Base-by-base conservation (phyloP, 1,140 invertebrate species). In the Melitaea cinxia region DNA sequence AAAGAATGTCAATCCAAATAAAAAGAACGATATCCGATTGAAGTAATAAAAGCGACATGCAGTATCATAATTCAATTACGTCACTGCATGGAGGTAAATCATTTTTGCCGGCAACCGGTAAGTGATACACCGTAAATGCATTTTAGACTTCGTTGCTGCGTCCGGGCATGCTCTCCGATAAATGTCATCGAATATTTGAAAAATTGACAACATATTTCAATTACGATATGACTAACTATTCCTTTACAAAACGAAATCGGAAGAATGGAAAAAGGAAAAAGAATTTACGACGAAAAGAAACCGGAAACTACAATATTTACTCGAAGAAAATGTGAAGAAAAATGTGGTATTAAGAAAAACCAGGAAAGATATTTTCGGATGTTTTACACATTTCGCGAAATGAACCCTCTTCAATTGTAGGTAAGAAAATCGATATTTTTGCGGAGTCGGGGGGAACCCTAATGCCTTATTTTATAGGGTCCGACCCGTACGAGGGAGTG, bases 41-140 rank as follows among this genome's bases (percentile, higher is more conserved):
- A 33, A 33, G 6, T 7, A 47, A 47, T 23, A 23, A 47, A 23
- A 23, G 17, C 17, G 10, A 56, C 35, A 14, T 56, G 45, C 50
- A 54, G 39, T 17, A 47, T 54, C 64, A 59, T 55, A 58, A 39
- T 60, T 66, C 50, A 66, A 66, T 66, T 55, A 60, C 37, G 21
- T 7, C 9, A 33, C 19, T 17, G 54, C 33, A 37, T 37, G 26
- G 21, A 56, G 54, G 26, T 62, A 62, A 62, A 62, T 62, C 49
- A 62, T 53, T 64, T 66, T 69, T 53, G 54, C 58, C 21, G 33
- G 28, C 54, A 50, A 26, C 55, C 23, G 67, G 56, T 69, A 69
- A 69, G 67, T 69, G 53, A 70, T 65, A 73, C 66, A 67, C 62
- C 50, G 65, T 70, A 74, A 77, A 75, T 79, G 72, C 71, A 79